Percentiles rank a stretch among this genome's conserved stretches.
phyloP scores from a whole-genome alignment of 2,797 vertebrate genomes.

The Lates japonicus region DNA sequence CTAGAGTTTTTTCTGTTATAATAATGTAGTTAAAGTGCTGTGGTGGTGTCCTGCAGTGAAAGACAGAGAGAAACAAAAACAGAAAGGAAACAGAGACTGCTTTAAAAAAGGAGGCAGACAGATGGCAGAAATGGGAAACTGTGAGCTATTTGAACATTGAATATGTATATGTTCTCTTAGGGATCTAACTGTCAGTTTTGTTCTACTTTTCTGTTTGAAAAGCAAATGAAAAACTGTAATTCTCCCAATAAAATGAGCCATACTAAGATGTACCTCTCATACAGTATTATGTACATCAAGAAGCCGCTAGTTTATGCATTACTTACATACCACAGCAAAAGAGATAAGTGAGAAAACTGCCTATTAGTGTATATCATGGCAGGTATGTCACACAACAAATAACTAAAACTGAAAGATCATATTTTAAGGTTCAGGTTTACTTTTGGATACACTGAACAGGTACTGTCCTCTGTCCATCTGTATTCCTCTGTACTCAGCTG shows the following conservation, averaged over 20 bases:
- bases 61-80: not conserved
- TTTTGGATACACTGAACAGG: not conserved
- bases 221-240: conserved; percentile 20
- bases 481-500: conserved; percentile 22
- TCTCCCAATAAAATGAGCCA: conserved; percentile 16
- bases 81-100: not conserved
- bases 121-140: conserved; percentile 11
- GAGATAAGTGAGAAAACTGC: not conserved
- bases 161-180: conserved; percentile 33
- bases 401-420: not conserved
- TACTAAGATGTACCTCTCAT: conserved; percentile 1
- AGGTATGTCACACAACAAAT: not conserved
- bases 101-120: not conserved
- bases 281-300: conserved; percentile 1
- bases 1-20: not conserved
- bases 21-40: not conserved
- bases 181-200: conserved; percentile 33
- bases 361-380: conserved; percentile 7
- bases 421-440: not conserved
- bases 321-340: not conserved
- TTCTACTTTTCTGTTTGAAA: conserved; percentile 33
- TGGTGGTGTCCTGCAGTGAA: not conserved
- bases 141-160: conserved; percentile 38
- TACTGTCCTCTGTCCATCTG: not conserved
- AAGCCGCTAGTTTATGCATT: conserved; percentile 4